Conservation (phyloP, 2,113 vertebrate species). For the Fukomys damarensis region DNA sequence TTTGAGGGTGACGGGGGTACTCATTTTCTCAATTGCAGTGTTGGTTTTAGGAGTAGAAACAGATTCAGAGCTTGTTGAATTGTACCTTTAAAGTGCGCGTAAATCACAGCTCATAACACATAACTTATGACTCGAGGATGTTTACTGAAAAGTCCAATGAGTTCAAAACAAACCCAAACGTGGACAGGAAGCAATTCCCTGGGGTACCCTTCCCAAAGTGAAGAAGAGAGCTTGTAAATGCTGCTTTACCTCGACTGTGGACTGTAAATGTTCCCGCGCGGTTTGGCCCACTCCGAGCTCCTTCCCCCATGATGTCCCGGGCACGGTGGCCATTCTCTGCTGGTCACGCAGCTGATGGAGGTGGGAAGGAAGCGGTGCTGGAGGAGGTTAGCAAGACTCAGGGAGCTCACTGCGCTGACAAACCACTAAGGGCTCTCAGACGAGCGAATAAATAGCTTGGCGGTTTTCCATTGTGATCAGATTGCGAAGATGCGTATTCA, state of each 20-base stretch:
- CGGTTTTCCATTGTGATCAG: not conserved
- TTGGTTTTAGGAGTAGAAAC: not conserved
- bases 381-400: not conserved
- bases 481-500: not conserved
- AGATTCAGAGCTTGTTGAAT: not conserved
- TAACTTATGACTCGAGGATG: not conserved
- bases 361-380: not conserved
- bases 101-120: not conserved
- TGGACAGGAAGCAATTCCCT: not conserved
- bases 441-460: not conserved
- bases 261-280: not conserved
- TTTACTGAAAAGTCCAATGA: not conserved
- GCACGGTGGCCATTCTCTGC: not conserved
- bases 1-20: not conserved
- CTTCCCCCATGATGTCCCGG: not conserved
- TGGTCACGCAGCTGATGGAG: not conserved
- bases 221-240: not conserved
- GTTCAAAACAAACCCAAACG: not conserved
- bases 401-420: not conserved
- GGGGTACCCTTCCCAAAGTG: not conserved
- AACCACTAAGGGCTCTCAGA: not conserved
- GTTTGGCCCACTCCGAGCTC: accelerated
- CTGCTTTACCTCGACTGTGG: not conserved
- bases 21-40: not conserved
- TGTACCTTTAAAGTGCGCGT: not conserved